Base-by-base conservation (phyloP, 2,888 invertebrate species). In the Pycnomerus fuliginosus region DNA sequence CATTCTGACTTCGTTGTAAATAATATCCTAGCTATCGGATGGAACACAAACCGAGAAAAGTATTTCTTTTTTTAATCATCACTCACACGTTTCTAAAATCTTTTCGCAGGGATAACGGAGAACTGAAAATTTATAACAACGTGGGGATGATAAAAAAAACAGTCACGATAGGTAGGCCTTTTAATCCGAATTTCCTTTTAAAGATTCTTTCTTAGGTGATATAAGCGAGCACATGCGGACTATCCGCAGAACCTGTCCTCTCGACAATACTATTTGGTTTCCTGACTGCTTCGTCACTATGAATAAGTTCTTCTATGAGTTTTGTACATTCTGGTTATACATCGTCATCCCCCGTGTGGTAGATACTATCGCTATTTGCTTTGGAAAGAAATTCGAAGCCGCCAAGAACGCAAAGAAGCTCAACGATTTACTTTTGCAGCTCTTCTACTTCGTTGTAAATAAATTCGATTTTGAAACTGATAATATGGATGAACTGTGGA, bases 401-500 rank as follows among this genome's bases (percentile, higher is more conserved):
- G 31, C 20, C 4, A 15, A 10, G 20, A 15, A 31, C 10, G n/a
- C 7, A 4, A 8, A n/a, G 3, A 16, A 31, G 20, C 10, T 31
- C 12, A 16, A 16, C 12, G 11, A 31, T 17, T 10, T 16, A n/a
- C 8, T 31, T 5, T 2, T 15, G 2, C 10, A 17, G 2, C 12
- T 16, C 7, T 31, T 20, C 2, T 17, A 31, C 20, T 31, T 31
- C 7, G 7, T n/a, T 4, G 3, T 3, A 16, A 31, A n/a, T n/a
- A 25, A 7, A 4, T 25, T 4, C 5, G 4, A 7, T 12, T 25
- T 24, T 11, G 16, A 25, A 11, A 14, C 2, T 11, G n/a, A 25
- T 25, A 35, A 35, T 11, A 16, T 24, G 13, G 23, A 14, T 4
- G 12, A 4, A 25, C 24, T 35, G 10, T 35, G 35, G 35, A 3